Base-by-base conservation (phyloP, 1,140 invertebrate species). In the Achatina immaculata region DNA sequence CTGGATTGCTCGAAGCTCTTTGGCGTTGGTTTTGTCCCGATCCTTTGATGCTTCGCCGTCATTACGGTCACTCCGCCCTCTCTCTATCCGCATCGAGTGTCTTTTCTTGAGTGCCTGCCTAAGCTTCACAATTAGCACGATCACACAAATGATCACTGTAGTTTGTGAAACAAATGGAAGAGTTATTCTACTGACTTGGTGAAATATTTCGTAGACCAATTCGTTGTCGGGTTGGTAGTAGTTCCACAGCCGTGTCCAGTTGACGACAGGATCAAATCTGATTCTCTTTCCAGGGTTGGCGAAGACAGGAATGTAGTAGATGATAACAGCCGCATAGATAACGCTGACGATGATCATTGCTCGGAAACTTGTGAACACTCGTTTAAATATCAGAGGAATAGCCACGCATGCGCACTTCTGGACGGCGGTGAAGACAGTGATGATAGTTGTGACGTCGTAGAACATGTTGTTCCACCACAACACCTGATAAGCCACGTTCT, bases 101-200 rank as follows among this genome's bases (percentile, higher is more conserved):
- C 74, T 48, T 7, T 4, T 62, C n/a, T 28, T 58, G 1, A 40
- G 21, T 0, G n/a, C 19, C 24, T 55, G 48, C 2, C 40, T 36
- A 19, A 81, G 80, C 24, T 66, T 62, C 9, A 40, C n/a, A 51
- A 48, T 51, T 21, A 62, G 72, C n/a, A 74, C 42, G 16, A 40
- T 31, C 40, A 62, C 68, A n/a, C 71, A 75, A 42, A 81, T 28
- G 24, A 75, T 75, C 34, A 81, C 80, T 34, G 68, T 65, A 21
- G 68, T 2, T 55, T 74, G 80, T 28, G 48, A 51, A 42, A 76
- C 36, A 42, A 58, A 40, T 34, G 80, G 80, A 40, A 68, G 11
- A 34, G 34, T 40, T n/a, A 81, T 42, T 71, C 40, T 43, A n/a
- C 62, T 36, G n/a, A 66, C 19, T 31, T 38, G 3, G 42, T 65